Percentiles rank a stretch among this genome's conserved stretches.
phyloP scores from a whole-genome alignment of 2,888 invertebrate genomes.

The Brachyptera risi region DNA sequence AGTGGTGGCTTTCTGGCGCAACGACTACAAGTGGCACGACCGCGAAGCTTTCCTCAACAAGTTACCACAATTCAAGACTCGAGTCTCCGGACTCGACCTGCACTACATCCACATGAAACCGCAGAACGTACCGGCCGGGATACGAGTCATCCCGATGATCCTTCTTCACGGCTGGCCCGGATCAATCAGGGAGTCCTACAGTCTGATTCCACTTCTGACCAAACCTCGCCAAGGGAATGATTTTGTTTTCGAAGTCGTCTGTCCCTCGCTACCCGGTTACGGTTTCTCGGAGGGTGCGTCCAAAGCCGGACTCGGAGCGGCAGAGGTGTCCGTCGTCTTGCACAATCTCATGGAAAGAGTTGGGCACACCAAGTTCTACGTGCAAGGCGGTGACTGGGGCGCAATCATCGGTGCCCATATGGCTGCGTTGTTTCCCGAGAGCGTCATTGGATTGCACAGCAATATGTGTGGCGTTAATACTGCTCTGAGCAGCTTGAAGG shows the following conservation, averaged over 20 bases:
- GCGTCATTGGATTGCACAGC: slow-evolving; percentile 54
- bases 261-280: slow-evolving; percentile 65
- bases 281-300: slow-evolving; percentile 57
- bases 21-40: slow-evolving; percentile 67
- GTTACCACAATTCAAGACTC: slow-evolving; percentile 69
- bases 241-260: slow-evolving; percentile 64
- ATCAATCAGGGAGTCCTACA: slow-evolving; percentile 74
- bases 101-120: slow-evolving; percentile 26
- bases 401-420: slow-evolving; percentile 58
- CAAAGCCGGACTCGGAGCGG: slow-evolving; percentile 36
- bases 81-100: slow-evolving; percentile 63
- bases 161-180: slow-evolving; percentile 86
- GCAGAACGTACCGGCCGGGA: neutral
- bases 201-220: slow-evolving; percentile 62
- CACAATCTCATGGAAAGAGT: slow-evolving; percentile 67
- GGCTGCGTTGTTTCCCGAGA: slow-evolving; percentile 58
- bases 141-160: slow-evolving; percentile 59
- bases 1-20: slow-evolving; percentile 74
- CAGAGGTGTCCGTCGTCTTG: slow-evolving; percentile 55
- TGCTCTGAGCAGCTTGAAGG: slow-evolving; percentile 36
- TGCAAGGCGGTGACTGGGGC: slow-evolving; percentile 85
- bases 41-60: slow-evolving; percentile 67
- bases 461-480: slow-evolving; percentile 55
- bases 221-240: slow-evolving; percentile 48
- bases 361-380: slow-evolving; percentile 60